phyloP scores from a whole-genome alignment of 2,888 invertebrate genomes.

The Platycnemis pennipes region DNA sequence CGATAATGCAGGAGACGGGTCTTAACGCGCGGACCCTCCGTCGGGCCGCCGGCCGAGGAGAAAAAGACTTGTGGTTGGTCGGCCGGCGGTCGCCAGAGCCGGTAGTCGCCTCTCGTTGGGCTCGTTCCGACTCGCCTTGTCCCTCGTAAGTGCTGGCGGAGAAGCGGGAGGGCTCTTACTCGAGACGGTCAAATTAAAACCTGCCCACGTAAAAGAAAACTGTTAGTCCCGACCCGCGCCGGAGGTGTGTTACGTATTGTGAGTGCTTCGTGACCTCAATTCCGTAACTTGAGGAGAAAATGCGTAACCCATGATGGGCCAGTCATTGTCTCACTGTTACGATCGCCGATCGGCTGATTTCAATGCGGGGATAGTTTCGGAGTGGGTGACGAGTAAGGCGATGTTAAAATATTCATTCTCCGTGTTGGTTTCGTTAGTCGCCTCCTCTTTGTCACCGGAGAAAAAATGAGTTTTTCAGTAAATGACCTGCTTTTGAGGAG shows the following conservation, averaged over 20 bases:
- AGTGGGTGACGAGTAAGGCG: too few relatives aligned
- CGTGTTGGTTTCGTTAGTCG: too few relatives aligned
- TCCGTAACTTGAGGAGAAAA: neutral
- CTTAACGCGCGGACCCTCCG: too few relatives aligned
- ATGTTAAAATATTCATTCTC: too few relatives aligned
- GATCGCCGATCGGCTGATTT: too few relatives aligned
- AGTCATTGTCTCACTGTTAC: too few relatives aligned
- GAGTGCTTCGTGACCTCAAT: neutral
- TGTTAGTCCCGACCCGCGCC: neutral
- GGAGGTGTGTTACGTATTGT: neutral
- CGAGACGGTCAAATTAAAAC: neutral
- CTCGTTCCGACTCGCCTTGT: neutral
- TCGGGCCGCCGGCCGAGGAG: neutral
- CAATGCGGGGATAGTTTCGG: too few relatives aligned
- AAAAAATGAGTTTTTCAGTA: too few relatives aligned
- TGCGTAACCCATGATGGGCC: neutral
- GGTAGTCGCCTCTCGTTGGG: neutral
- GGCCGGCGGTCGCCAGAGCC: too few relatives aligned
- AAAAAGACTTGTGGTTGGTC: neutral
- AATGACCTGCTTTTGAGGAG: too few relatives aligned
- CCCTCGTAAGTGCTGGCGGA: neutral
- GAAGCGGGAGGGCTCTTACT: neutral
- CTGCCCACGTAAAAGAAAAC: conserved; percentile 4
- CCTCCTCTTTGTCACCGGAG: too few relatives aligned
- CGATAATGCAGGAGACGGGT: too few relatives aligned